Base-by-base conservation (phyloP, 2,113 vertebrate species). In the Peucedramus taeniatus region DNA sequence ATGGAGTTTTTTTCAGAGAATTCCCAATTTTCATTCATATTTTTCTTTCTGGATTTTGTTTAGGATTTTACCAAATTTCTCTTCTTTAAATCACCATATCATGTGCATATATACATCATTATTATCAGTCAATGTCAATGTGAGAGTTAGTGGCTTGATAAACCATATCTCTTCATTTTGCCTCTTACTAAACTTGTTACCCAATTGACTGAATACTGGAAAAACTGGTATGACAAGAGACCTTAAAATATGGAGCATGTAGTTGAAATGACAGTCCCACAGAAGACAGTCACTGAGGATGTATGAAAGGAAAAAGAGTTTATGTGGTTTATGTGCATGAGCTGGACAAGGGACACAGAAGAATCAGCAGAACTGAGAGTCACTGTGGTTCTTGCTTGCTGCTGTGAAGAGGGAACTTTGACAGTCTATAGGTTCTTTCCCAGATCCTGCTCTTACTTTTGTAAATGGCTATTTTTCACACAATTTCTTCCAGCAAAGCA, bases 111-210 rank as follows among this genome's bases (percentile, higher is more conserved):
- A 71, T 23, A 65, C 66, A 92, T 89, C 61, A 93, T 95, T 95
- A 94, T 61, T 60, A 83, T 94, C 69, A 40, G 56, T 94, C 85
- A 92, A 27, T 90, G 88, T 88, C 90, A 95, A 80, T 33, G 13
- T 80, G 31, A 90, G 75, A 40, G 50, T 61, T 75, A 89, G 65
- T 79, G 53, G 51, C 33, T 82, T 53, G 63, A 85, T 56, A 83
- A 95, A 86, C 35, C 75, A 83, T 61, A 90, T 57, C 26, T 88
- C 82, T 93, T 86, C 2, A 12, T 57, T n/a, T 85, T 83, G 28
- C 40, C 63, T 82, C 40, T 61, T 57, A 79, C 51, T 77, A 69
- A 83, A 63, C 75, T 85, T 88, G 63, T 86, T 90, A 83, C 50
- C 18, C 30, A 3, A 92, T 66, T 84, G 90, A 93, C 47, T 89